These are phyloP conservation scores for Subacronicta megacephala DNA, from an alignment of 2,888 invertebrate genomes.

Conservation along the genomic window DNA sequence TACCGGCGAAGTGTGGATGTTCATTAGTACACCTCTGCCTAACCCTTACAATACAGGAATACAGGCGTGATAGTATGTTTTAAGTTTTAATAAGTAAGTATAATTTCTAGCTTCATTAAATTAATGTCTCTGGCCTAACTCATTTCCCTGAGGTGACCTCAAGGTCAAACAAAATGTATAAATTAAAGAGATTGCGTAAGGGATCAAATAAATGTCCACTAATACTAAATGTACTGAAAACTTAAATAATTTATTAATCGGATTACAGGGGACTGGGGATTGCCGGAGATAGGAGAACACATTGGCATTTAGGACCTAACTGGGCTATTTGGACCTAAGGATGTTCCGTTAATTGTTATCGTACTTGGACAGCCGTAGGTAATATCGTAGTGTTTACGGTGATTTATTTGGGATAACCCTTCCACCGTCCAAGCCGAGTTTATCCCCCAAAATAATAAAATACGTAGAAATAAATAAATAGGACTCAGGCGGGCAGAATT, in stretches of 20 bases:
- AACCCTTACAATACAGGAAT: too few relatives aligned
- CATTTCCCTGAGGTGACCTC: constrained; percentile 26
- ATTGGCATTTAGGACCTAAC: constrained; percentile 26
- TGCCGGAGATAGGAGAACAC: not conserved
- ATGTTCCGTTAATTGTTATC: not conserved
- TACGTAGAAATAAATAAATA: too few relatives aligned
- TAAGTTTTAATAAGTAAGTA: not conserved
- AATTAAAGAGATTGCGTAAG: constrained; percentile 31
- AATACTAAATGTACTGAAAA: constrained; percentile 51
- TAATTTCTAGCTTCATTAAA: constrained; percentile 17
- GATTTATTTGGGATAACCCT: too few relatives aligned
- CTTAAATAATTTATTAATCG: constrained; percentile 53
- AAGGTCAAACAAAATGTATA: constrained; percentile 25
- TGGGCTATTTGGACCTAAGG: constrained; percentile 1
- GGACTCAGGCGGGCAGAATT: too few relatives aligned
- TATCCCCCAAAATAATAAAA: too few relatives aligned
- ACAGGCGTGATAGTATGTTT: too few relatives aligned
- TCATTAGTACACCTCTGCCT: too few relatives aligned
- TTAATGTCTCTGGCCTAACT: constrained; percentile 10
- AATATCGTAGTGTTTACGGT: not conserved
- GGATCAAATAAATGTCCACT: constrained; percentile 23
- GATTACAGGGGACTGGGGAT: constrained; percentile 28
- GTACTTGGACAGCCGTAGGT: not conserved
- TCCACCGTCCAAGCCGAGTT: too few relatives aligned
- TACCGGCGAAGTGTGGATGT: too few relatives aligned